A percentile compares a stretch with the other conserved stretches of the same genome.
Evolutionary conservation across 2,797 vertebrate genomes (phyloP).

Genomic region (Cuniculus paca): DNA sequence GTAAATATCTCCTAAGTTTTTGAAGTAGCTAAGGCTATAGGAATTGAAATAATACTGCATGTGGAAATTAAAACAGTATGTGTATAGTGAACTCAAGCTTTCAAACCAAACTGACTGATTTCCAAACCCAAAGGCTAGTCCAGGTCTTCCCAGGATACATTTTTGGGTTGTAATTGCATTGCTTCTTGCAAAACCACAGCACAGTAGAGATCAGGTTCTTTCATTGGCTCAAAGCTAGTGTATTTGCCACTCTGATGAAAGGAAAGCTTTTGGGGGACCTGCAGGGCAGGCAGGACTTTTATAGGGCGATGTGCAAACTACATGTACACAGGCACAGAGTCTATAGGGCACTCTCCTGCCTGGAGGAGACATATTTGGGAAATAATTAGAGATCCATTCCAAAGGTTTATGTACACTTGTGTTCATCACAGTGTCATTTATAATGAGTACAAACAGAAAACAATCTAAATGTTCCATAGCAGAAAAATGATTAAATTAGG

Average conservation of each 20-base stretch:
- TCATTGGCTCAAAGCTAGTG: not conserved
- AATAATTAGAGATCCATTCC: not conserved
- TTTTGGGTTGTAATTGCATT: not conserved
- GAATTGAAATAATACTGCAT: not conserved
- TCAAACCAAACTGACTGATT: not conserved
- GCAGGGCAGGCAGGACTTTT: not conserved
- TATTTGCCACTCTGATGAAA: not conserved
- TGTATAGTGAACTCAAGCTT: not conserved
- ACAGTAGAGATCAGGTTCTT: not conserved
- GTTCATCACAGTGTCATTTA: not conserved
- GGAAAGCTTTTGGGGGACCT: not conserved
- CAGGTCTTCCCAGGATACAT: not conserved
- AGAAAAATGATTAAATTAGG: not conserved
- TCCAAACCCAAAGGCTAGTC: not conserved
- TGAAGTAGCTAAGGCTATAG: not conserved
- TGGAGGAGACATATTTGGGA: not conserved
- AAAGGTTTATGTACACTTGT: not conserved
- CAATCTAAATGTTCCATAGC: not conserved
- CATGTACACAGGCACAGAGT: accelerated
- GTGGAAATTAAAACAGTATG: not conserved
- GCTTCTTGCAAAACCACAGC: not conserved
- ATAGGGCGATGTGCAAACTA: too few relatives aligned
- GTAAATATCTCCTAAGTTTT: not conserved
- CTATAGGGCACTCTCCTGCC: not conserved
- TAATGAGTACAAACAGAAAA: not conserved